Evolutionary conservation across 2,113 vertebrate genomes (phyloP).

Genomic region (human (Homo sapiens)): DNA sequence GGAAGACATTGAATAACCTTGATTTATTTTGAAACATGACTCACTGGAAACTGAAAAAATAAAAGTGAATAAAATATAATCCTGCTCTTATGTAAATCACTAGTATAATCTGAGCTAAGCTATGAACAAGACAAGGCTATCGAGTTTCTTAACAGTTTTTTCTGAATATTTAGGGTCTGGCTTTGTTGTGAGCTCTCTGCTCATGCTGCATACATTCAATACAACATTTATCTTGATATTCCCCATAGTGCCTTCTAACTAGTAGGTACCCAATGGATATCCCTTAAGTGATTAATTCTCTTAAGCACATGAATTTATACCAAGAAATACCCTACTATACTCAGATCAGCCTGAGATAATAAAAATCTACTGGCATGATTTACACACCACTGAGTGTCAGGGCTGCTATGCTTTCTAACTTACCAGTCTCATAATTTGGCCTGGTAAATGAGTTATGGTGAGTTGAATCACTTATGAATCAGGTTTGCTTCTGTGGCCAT

Average conservation of each 20-base stretch:
- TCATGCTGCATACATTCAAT: not conserved
- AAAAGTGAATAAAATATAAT: not conserved
- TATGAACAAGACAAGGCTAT: not conserved
- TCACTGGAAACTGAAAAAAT: not conserved
- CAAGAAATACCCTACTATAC: not conserved
- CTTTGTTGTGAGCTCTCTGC: not conserved
- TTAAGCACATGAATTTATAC: conserved; percentile 32
- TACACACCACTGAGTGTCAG: not conserved
- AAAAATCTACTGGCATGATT: conserved; percentile 45
- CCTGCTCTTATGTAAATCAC: not conserved
- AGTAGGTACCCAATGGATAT: not conserved
- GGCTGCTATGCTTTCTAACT: not conserved
- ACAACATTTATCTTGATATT: not conserved
- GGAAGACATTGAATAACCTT: not conserved
- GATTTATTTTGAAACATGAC: not conserved
- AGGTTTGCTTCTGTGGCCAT: conserved; percentile 23
- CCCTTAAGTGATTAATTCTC: conserved; percentile 12
- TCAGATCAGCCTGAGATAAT: conserved; percentile 7
- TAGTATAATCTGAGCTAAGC: not conserved
- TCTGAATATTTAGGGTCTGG: not conserved
- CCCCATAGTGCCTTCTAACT: not conserved
- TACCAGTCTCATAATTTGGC: conserved; percentile 17
- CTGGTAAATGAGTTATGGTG: conserved; percentile 24
- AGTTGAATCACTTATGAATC: conserved; percentile 54
- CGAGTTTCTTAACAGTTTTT: not conserved